Evolutionary conservation across 2,888 invertebrate genomes (phyloP), one percentile per base, ranked within the genome.

Genomic region (Pediacus dermestoides): DNA sequence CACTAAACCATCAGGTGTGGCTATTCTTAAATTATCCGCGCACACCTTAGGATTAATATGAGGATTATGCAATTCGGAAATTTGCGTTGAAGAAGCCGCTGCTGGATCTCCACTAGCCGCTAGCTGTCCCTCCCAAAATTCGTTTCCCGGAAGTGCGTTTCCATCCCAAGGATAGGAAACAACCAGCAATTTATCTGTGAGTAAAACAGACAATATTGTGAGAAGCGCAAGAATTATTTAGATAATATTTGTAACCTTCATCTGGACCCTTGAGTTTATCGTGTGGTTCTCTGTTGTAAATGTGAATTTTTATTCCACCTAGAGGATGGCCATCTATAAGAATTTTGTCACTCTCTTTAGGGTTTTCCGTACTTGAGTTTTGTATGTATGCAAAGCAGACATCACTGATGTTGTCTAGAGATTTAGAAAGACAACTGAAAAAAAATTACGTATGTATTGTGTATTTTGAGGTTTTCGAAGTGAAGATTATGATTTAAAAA

Each of bases 111-210:
- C 78, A 0, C 79, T 78, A 0, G 70, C 60, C 0, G 64, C 58
- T 1, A 80, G 55, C 32, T 67, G 73, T 3, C 75, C 75, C 1
- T 65, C 48, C 84, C 85, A 85, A 61, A 81, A 85, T 56, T 84
- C 84, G 51, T 85, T 85, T 35, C 84, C 84, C 1, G 85, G 84
- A 39, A 81, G 72, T 0, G 84, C 76, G 54, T 85, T 85, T 3
- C 81, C 78, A 58, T 85, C 83, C 80, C 82, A 81, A 1, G 84
- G 79, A 23, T 53, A 56, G 11, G 55, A 52, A 12, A 53, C 53
- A 2, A 56, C 46, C 15, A 54, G 25, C 9, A 56, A 38, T 40
- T 54, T 53, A 9, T 46, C 54, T 52, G n/a, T n/a, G n/a, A n/a
- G n/a, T n/a, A 25, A 7, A 9, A 4, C 1, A 30, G 15, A 18